Evolutionary conservation across 2,888 invertebrate genomes (phyloP), one percentile per base, ranked within the genome.

Genomic region (Aspidiotus rigidus): DNA sequence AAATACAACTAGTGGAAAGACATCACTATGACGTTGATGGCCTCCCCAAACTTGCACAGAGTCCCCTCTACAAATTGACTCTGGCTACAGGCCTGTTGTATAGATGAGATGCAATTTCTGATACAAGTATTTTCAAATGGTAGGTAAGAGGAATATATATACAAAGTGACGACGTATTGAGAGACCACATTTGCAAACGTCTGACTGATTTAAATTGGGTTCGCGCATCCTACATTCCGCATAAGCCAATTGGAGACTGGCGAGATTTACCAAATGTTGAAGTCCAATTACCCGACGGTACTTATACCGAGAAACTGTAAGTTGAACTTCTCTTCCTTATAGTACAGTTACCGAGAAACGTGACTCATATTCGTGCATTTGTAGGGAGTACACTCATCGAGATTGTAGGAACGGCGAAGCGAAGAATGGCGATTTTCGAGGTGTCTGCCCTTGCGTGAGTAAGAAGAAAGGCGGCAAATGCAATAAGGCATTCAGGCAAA

Each of bases 151-250:
- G 28, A 28, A 28, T 5, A 5, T 3, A 28, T 28, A 3, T 1
- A 3, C 28, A 28, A 28, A 82, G 17, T 28, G 16, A 53, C 7
- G 40, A 67, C 13, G 11, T 63, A 70, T 76, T 88, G 49, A 79
- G 83, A 9, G 91, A 92, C 77, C 92, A 93, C 75, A 83, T 90
- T 71, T 90, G 90, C 76, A 92, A 91, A 77, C 88, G 89, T 75
- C 89, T 92, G 89, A 86, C 87, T 49, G 83, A 88, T 0, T 77
- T 92, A 44, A 87, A 90, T 1, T 87, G 86, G 77, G 88, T 88
- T 0, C 82, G 92, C 69, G 90, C 93, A 75, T 79, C 82, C 17
- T 82, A 88, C 72, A 85, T 93, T 70, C 92, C 92, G 0, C 83
- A 84, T 0, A 80, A 81, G 3, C 83, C 86, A 0, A 90, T 90